Evolutionary conservation across 1,140 invertebrate genomes (phyloP).

Genomic region (Saccostrea echinata): DNA sequence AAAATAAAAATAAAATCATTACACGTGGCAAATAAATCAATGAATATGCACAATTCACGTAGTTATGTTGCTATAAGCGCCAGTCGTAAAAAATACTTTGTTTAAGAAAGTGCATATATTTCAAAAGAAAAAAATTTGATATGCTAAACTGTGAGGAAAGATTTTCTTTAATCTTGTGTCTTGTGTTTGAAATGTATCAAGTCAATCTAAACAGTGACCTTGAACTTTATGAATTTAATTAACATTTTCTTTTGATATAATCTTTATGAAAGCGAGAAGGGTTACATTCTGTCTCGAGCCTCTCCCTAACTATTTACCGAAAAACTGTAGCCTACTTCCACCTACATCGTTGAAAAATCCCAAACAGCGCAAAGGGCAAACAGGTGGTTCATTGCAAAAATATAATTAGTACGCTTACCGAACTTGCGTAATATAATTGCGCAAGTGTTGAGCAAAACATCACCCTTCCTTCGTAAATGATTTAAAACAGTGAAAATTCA

Average conservation of each 20-base stretch:
- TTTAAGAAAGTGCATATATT: neutral
- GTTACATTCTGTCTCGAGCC: neutral
- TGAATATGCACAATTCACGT: neutral
- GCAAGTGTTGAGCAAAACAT: conserved; percentile 15
- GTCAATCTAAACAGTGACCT: neutral
- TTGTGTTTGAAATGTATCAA: neutral
- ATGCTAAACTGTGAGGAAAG: neutral
- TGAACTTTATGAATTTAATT: neutral
- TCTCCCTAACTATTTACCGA: too few relatives aligned
- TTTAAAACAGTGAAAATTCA: conserved; percentile 29
- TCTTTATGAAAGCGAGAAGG: neutral
- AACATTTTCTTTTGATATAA: neutral
- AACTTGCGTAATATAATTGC: conserved; percentile 11
- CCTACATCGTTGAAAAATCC: neutral
- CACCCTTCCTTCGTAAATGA: conserved; percentile 3
- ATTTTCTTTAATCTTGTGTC: neutral
- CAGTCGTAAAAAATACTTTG: neutral
- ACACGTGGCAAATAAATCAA: neutral
- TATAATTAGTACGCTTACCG: neutral
- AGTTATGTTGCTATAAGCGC: neutral
- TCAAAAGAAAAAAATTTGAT: neutral
- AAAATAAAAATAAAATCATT: neutral
- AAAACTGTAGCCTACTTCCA: neutral
- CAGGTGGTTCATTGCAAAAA: conserved; percentile 5
- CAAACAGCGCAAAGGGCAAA: neutral